Conservation (phyloP, 2,888 invertebrate species). For the Agrypnus murinus region DNA sequence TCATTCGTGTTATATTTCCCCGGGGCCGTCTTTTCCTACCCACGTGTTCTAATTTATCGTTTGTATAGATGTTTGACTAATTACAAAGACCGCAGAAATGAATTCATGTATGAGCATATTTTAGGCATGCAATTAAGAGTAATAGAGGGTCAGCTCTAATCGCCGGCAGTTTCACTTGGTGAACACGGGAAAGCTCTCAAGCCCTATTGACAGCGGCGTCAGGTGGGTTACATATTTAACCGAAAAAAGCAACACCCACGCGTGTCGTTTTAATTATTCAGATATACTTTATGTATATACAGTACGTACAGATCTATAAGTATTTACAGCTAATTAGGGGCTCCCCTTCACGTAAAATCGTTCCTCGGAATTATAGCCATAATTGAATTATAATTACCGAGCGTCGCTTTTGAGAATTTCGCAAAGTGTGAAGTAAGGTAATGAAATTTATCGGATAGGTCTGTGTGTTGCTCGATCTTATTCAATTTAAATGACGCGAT, state of each 20-base stretch:
- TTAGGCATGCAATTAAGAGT: conserved; percentile 37
- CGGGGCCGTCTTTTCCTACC: conserved; percentile 26
- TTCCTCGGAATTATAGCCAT: conserved; percentile 42
- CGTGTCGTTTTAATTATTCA: conserved; percentile 28
- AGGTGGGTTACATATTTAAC: conserved; percentile 38
- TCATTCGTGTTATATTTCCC: conserved; percentile 25
- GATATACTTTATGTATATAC: conserved; percentile 38
- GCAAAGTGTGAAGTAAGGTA: conserved; percentile 46
- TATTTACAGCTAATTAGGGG: conserved; percentile 43
- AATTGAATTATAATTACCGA: conserved; percentile 52
- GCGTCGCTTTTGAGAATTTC: conserved; percentile 50
- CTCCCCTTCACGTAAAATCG: conserved; percentile 35
- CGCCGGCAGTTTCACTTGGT: conserved; percentile 29
- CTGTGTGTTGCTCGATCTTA: conserved; percentile 48
- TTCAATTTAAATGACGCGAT: conserved; percentile 45
- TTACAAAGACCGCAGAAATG: conserved; percentile 29
- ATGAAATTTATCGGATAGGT: conserved; percentile 52
- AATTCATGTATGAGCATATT: conserved; percentile 34
- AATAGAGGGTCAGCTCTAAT: conserved; percentile 36
- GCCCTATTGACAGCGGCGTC: conserved; percentile 37
- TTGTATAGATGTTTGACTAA: conserved; percentile 32
- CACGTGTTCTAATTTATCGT: conserved; percentile 26
- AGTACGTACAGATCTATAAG: conserved; percentile 37
- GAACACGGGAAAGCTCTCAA: conserved; percentile 46
- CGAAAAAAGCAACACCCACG: conserved; percentile 41